Evolutionary conservation across 1,140 invertebrate genomes (phyloP).

Genomic region (Scaptomyza pallida): DNA sequence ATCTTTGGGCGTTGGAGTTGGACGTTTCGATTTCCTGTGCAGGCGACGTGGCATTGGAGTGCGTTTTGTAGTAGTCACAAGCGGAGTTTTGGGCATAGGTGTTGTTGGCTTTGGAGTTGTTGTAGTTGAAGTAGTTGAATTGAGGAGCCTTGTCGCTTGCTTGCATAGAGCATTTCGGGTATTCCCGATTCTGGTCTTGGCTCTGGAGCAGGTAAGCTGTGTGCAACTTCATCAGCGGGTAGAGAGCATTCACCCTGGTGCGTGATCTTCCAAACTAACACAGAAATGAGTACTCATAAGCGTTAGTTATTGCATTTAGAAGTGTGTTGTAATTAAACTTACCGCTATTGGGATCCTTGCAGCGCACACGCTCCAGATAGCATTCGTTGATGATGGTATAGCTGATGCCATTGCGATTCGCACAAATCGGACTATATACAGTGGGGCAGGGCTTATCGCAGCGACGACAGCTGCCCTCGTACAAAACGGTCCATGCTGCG

Average conservation of each 20-base stretch:
- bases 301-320: background rate
- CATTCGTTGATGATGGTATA: slow-evolving; percentile 77
- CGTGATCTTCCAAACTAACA: slow-evolving; percentile 52
- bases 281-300: background rate
- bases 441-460: slow-evolving; percentile 64
- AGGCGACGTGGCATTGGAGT: background rate
- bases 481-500: slow-evolving; percentile 60
- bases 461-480: slow-evolving; percentile 59
- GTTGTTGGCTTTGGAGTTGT: background rate
- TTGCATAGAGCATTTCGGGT: slow-evolving; percentile 38
- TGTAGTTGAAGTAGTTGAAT: background rate
- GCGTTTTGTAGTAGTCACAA: background rate
- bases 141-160: background rate
- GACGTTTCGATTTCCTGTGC: slow-evolving; percentile 3
- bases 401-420: slow-evolving; percentile 60
- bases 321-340: slow-evolving; percentile 1
- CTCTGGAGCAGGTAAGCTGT: slow-evolving; percentile 4
- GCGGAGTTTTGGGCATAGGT: no score
- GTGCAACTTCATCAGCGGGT: slow-evolving; percentile 1
- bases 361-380: slow-evolving; percentile 65
- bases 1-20: slow-evolving; percentile 33
- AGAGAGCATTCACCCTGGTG: slow-evolving; percentile 54
- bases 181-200: slow-evolving; percentile 9
- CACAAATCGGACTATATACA: slow-evolving; percentile 66
- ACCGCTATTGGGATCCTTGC: slow-evolving; percentile 66